Evolutionary conservation across 2,888 invertebrate species (phyloP), one percentile per base, ranked within the genome.

Genomic region (Philaethria dido): DNA sequence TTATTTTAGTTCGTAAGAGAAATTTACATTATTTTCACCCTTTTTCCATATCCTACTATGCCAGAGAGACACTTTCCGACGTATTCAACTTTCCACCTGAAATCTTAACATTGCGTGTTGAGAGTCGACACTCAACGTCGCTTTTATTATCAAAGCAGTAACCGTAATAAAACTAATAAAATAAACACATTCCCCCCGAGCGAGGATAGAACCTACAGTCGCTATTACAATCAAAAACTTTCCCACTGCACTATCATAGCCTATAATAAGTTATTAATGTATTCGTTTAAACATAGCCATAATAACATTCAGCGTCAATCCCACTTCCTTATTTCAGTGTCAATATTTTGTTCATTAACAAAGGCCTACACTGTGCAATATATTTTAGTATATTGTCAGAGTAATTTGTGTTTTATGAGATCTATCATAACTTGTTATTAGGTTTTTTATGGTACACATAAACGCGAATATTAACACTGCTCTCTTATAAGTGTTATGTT

Each of bases 391-490:
- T 44, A 57, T 22, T 42, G 42, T 57, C 57, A 22, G 57, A 57
- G 57, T 57, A 42, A 57, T 57, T 57, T 57, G 42, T 57, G 42
- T 57, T 42, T 57, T 57, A 57, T 22, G 57, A 39, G 22, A 57
- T 42, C 57, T 57, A 39, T 42, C 57, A 57, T 57, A 57, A 57
- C 57, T 57, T 16, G 25, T 42, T 42, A 57, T 57, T 57, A 25
- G 42, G 57, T 57, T 57, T 57, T 57, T 57, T 57, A 57, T 57
- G 57, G 16, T 57, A 0, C 22, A 57, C 39, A 57, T 57, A 16
- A 57, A 57, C 42, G 39, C 42, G 42, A 57, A 57, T 25, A 42
- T 57, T 42, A 57, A 57, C 57, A 22, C 42, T 25, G 57, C 42
- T 42, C 57, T 57, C 22, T 57, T 22, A 39, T 55, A 55, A 55